phyloP scores from a whole-genome alignment of 2,888 invertebrate genomes.

The Phymatocera aterrima region DNA sequence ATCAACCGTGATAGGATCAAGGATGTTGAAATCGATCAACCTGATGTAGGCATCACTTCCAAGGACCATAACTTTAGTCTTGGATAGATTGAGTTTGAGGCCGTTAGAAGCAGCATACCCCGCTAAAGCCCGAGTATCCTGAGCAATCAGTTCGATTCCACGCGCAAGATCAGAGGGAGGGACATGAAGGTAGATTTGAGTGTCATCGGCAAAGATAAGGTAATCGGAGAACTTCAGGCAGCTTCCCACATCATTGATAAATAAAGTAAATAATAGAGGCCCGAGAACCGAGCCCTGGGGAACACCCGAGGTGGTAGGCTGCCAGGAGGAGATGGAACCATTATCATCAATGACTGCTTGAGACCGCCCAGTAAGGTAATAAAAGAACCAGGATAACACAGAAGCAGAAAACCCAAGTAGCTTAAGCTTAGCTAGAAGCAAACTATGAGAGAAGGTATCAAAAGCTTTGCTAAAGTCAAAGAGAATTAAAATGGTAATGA shows the following conservation, averaged over 20 bases:
- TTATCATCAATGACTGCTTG: background rate
- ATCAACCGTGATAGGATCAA: background rate
- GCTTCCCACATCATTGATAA: slow-evolving; percentile 8
- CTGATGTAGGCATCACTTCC: background rate
- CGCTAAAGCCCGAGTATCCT: background rate
- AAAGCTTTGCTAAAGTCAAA: slow-evolving; percentile 4
- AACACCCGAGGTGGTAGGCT: background rate
- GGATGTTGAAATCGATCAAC: background rate
- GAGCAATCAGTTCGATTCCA: background rate
- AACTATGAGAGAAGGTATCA: background rate
- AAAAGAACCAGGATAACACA: background rate
- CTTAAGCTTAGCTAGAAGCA: background rate
- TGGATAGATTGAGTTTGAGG: background rate
- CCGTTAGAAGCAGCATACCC: background rate
- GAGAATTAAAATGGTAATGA: background rate
- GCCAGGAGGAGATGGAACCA: background rate
- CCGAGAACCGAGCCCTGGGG: slow-evolving; percentile 8
- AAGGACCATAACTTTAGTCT: slow-evolving; percentile 4
- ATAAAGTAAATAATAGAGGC: slow-evolving; percentile 8
- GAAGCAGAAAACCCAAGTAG: background rate
- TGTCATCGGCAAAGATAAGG: slow-evolving; percentile 42
- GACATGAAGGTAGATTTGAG: slow-evolving; percentile 34
- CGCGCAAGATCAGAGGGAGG: background rate
- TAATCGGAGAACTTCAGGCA: background rate
- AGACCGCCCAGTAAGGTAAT: background rate